Percentiles rank a stretch among this genome's conserved stretches.
Evolutionary conservation across 2,797 vertebrate genomes (phyloP).

Genomic region (Pangasius sanitwongsei): DNA sequence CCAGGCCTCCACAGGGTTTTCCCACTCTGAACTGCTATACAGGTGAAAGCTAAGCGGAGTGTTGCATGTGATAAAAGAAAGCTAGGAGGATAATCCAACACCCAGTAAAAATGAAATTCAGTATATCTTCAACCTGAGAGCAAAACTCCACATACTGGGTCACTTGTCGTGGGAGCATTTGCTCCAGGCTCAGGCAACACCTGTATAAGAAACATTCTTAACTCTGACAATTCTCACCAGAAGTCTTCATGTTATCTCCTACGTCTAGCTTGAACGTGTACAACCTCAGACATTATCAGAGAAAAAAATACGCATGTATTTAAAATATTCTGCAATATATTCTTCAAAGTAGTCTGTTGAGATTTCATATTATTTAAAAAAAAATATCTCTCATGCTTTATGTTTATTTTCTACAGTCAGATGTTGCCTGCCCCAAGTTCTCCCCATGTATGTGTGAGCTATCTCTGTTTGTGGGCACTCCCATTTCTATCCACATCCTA

Average conservation of each 20-base stretch:
- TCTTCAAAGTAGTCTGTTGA: not conserved
- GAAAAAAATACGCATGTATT: not conserved
- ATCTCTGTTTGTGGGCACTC: not conserved
- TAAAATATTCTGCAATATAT: not conserved
- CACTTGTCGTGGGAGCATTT: constrained; percentile 10
- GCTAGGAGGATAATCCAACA: not conserved
- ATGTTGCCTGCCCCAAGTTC: not conserved
- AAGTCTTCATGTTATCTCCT: not conserved
- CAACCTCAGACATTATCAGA: not conserved
- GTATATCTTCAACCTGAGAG: not conserved
- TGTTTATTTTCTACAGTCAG: not conserved
- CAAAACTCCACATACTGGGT: constrained; percentile 56
- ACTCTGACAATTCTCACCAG: not conserved
- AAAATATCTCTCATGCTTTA: not conserved
- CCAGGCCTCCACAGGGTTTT: not conserved
- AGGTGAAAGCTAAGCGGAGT: not conserved
- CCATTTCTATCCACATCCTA: not conserved
- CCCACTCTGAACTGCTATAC: not conserved
- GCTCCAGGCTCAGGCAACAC: constrained; percentile 2
- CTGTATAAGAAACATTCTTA: constrained; percentile 1
- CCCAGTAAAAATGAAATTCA: constrained; percentile 21
- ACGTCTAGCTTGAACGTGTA: not conserved
- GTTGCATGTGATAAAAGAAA: constrained; percentile 10
- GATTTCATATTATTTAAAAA: not conserved
- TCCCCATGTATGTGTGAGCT: not conserved